These are phyloP conservation scores for Halictus quadricinctus DNA, from an alignment of 2,888 invertebrate species.

Conservation along the genomic window DNA sequence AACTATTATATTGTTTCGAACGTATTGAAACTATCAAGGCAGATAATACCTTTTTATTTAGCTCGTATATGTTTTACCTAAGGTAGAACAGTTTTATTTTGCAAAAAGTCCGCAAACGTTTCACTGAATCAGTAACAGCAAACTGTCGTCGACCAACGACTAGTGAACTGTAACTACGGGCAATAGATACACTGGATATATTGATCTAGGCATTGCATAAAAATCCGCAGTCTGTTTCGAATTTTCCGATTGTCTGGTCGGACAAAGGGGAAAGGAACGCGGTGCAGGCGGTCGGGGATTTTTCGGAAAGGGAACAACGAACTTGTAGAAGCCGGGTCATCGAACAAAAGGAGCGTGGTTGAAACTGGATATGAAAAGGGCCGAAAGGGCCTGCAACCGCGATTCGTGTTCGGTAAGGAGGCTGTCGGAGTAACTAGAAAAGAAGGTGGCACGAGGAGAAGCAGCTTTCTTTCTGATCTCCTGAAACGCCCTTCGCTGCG, in stretches of 20 bases:
- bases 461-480: conserved; percentile 43
- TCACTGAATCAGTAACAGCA: too few relatives aligned
- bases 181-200: neutral
- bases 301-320: neutral
- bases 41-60: too few relatives aligned
- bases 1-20: too few relatives aligned
- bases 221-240: conserved; percentile 1
- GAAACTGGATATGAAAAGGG: neutral
- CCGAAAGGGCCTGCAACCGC: neutral
- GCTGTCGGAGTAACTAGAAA: conserved; percentile 18
- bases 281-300: neutral
- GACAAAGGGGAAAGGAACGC: neutral
- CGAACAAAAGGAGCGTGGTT: neutral
- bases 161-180: too few relatives aligned
- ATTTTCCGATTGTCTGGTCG: neutral
- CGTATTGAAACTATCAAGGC: too few relatives aligned
- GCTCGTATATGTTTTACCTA: too few relatives aligned
- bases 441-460: conserved; percentile 34
- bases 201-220: neutral
- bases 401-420: conserved; percentile 49
- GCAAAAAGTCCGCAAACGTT: too few relatives aligned
- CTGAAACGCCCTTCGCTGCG: conserved; percentile 34
- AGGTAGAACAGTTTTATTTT: too few relatives aligned
- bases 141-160: too few relatives aligned
- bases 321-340: neutral